These are phyloP conservation scores for Anabas testudineus DNA, from an alignment of 2,797 vertebrate genomes.

Conservation along the genomic window DNA sequence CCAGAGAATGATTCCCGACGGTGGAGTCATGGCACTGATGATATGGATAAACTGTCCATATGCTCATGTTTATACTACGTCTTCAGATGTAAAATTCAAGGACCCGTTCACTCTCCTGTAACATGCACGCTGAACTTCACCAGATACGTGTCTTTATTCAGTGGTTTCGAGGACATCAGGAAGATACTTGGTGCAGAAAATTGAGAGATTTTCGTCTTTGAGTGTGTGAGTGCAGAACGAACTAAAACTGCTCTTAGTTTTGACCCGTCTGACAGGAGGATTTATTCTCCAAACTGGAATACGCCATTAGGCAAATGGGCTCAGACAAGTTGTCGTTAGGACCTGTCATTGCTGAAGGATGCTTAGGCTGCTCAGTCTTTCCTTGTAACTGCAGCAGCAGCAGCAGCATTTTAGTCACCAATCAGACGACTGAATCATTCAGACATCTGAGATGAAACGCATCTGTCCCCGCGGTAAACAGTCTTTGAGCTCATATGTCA, in stretches of 20 bases:
- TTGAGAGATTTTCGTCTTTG: constrained; percentile 12
- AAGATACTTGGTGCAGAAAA: constrained; percentile 6
- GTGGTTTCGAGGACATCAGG: constrained; percentile 20
- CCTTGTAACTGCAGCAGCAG: background rate
- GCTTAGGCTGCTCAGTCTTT: constrained; percentile 18
- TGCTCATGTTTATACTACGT: too few relatives aligned
- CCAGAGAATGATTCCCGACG: too few relatives aligned
- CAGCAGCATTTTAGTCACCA: constrained; percentile 49
- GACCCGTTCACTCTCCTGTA: background rate
- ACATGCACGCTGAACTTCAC: constrained; percentile 21
- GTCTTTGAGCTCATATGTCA: constrained; percentile 57
- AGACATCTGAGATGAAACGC: constrained; percentile 66
- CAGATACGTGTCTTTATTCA: constrained; percentile 20
- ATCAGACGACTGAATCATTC: constrained; percentile 55
- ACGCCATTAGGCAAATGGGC: constrained; percentile 69
- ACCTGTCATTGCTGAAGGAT: constrained; percentile 49
- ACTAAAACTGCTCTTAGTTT: constrained; percentile 27
- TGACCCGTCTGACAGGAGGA: constrained; percentile 51
- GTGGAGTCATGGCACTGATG: too few relatives aligned
- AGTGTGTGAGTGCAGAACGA: constrained; percentile 17
- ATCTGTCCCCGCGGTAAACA: constrained; percentile 46
- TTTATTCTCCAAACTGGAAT: constrained; percentile 50
- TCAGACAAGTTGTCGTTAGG: constrained; percentile 55
- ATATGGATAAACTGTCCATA: too few relatives aligned
- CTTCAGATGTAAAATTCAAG: too few relatives aligned